A percentile compares a stretch with the other conserved stretches of the same genome.
These are phyloP conservation scores for Heliconius himera DNA, from an alignment of 1,140 invertebrate genomes.

Conservation along the genomic window DNA sequence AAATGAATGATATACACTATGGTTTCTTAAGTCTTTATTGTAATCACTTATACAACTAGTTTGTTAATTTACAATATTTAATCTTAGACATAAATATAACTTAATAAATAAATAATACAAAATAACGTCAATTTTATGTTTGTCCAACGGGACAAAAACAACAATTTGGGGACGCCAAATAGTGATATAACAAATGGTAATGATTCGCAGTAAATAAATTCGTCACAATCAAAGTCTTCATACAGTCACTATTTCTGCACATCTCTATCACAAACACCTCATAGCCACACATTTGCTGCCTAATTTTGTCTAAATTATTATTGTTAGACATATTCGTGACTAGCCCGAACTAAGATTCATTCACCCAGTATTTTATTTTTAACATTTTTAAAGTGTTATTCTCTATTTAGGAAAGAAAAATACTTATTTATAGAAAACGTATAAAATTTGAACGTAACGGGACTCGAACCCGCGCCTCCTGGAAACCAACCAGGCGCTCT, in stretches of 20 bases:
- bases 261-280: slow-evolving; percentile 29
- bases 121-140: slow-evolving; percentile 71
- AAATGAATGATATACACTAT: slow-evolving; percentile 27
- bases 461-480: no score
- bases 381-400: no score
- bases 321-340: slow-evolving; percentile 36
- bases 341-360: slow-evolving; percentile 34
- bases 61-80: slow-evolving; percentile 79
- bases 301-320: slow-evolving; percentile 29
- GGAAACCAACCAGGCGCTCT: no score
- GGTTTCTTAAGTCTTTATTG: slow-evolving; percentile 64
- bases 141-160: slow-evolving; percentile 60
- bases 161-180: slow-evolving; percentile 65
- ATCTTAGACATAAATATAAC: slow-evolving; percentile 77
- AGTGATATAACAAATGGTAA: slow-evolving; percentile 55
- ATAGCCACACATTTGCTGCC: slow-evolving; percentile 38
- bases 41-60: slow-evolving; percentile 68
- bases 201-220: slow-evolving; percentile 64
- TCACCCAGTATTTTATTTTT: neutral
- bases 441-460: no score
- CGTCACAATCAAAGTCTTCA: slow-evolving; percentile 42
- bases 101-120: slow-evolving; percentile 81
- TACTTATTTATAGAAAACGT: no score
- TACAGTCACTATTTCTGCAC: slow-evolving; percentile 35
- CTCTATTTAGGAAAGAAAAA: no score